Percentiles rank a stretch among this genome's conserved stretches.
Conservation (phyloP, 2,113 vertebrate species). For the Lutjanus erythropterus region DNA sequence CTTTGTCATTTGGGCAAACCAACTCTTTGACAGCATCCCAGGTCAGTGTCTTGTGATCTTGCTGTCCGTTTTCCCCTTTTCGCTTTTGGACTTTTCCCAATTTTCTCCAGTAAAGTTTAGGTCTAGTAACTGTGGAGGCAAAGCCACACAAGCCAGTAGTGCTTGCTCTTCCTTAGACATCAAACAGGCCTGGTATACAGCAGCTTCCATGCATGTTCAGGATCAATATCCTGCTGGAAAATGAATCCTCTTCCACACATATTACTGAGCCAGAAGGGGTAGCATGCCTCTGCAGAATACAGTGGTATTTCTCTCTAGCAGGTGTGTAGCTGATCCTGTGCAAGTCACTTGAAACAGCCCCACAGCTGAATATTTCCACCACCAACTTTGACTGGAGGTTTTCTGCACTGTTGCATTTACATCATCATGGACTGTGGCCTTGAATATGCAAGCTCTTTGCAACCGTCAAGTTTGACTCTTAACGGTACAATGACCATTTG, state of each 20-base stretch:
- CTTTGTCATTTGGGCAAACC: not conserved
- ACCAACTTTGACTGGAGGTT: constrained; percentile 24
- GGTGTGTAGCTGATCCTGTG: constrained; percentile 25
- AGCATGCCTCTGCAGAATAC: constrained; percentile 32
- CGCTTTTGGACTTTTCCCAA: constrained; percentile 11
- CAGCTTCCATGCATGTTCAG: constrained; percentile 52
- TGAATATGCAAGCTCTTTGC: constrained; percentile 18
- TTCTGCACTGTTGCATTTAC: constrained; percentile 31
- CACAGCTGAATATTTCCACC: constrained; percentile 42
- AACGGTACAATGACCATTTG: not conserved
- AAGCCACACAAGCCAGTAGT: not conserved
- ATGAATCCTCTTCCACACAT: constrained; percentile 55
- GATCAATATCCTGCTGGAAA: constrained; percentile 66
- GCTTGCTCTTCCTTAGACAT: constrained; percentile 41
- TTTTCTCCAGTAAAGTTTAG: constrained; percentile 23
- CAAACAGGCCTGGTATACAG: constrained; percentile 50
- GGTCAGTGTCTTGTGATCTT: constrained; percentile 6
- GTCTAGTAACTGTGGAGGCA: not conserved
- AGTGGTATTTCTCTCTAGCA: constrained; percentile 39
- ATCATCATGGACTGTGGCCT: not conserved
- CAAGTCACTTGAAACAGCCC: constrained; percentile 50
- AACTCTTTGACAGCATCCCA: not conserved
- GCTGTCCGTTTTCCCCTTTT: not conserved
- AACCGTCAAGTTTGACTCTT: not conserved
- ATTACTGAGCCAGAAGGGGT: constrained; percentile 36